Percentiles rank a stretch among this genome's conserved stretches.
Conservation (phyloP, 37 sponge, comb jelly and placozoan genomes). For the Aplysina aerophoba region DNA sequence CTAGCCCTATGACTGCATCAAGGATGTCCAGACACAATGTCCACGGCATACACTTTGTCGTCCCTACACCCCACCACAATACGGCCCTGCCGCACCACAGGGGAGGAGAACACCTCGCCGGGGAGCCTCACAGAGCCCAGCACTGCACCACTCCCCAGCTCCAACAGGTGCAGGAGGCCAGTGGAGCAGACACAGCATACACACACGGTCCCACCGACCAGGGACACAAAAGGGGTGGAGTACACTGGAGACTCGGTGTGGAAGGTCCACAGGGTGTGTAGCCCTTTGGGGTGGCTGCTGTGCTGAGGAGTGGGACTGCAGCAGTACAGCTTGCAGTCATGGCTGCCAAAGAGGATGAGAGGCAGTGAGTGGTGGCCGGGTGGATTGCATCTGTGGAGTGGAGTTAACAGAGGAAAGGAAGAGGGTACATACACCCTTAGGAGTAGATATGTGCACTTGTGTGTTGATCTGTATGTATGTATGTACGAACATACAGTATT, state of each 20-base stretch:
- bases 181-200: slow-evolving; percentile 39
- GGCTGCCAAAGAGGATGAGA: slow-evolving; percentile 46
- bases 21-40: slow-evolving; percentile 7
- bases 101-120: slow-evolving; percentile 83
- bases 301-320: slow-evolving; percentile 36
- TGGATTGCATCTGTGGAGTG: too few relatives aligned
- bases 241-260: slow-evolving; percentile 53
- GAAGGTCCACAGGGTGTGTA: slow-evolving; percentile 9
- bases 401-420: too few relatives aligned
- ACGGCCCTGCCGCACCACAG: slow-evolving; percentile 54
- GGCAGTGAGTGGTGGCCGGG: neutral
- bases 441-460: too few relatives aligned
- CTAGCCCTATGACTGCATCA: too few relatives aligned
- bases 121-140: slow-evolving; percentile 40
- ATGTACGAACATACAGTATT: too few relatives aligned
- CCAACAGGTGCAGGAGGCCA: slow-evolving; percentile 53
- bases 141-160: slow-evolving; percentile 29
- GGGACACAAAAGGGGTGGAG: slow-evolving; percentile 45
- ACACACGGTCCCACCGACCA: slow-evolving; percentile 1
- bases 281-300: neutral
- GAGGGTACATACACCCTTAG: too few relatives aligned
- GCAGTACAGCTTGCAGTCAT: slow-evolving; percentile 67
- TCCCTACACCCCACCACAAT: slow-evolving; percentile 86
- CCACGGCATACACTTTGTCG: slow-evolving; percentile 67
- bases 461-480: too few relatives aligned